Conservation (phyloP, 2,113 vertebrate species). For the Capreolus pygargus region DNA sequence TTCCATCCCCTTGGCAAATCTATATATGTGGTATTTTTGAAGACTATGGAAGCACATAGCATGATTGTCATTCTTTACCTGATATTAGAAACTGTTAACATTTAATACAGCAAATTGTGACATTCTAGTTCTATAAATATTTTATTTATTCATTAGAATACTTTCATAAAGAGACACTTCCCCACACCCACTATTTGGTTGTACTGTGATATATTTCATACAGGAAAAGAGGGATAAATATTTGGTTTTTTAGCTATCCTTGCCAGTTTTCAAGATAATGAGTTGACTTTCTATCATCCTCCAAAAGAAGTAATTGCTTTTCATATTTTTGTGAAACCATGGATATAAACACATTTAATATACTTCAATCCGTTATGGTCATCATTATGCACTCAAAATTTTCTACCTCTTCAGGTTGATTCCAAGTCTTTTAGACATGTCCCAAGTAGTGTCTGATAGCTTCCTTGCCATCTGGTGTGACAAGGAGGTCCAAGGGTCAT, state of each 20-base stretch:
- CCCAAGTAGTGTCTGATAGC: not conserved
- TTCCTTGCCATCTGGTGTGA: not conserved
- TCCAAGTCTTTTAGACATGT: not conserved
- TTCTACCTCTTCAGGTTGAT: not conserved
- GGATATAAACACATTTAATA: not conserved
- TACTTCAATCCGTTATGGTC: not conserved
- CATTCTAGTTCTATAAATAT: not conserved
- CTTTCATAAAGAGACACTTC: not conserved
- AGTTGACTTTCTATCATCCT: not conserved
- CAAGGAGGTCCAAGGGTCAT: not conserved
- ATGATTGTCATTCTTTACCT: not conserved
- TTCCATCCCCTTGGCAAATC: not conserved
- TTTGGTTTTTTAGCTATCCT: not conserved
- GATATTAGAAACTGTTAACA: not conserved
- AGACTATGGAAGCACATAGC: not conserved
- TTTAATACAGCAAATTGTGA: not conserved
- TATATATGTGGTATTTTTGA: not conserved
- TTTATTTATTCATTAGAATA: not conserved
- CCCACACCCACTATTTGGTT: not conserved
- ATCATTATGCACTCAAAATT: not conserved
- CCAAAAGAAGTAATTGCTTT: not conserved
- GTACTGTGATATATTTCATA: not conserved
- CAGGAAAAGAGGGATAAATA: not conserved
- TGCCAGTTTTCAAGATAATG: not conserved
- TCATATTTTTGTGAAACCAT: not conserved